A percentile compares a stretch with the other conserved stretches of the same genome.
Evolutionary conservation across 1,140 invertebrate species (phyloP).

Genomic region (Listronotus oregonensis): DNA sequence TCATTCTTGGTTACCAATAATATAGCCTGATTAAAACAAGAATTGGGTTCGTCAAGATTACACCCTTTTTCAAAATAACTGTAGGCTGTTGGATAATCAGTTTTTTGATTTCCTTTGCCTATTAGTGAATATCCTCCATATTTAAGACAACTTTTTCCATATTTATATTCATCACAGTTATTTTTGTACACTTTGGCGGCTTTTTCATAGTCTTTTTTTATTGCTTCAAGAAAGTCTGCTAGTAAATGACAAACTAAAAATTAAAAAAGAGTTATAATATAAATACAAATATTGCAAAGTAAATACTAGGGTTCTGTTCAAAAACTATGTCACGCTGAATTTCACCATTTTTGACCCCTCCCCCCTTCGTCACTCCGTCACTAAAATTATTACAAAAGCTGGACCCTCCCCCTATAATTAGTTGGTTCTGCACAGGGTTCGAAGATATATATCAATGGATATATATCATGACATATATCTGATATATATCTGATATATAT

Average conservation of each 20-base stretch:
- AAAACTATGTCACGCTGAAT: too few species aligned
- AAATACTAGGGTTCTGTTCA: too few species aligned
- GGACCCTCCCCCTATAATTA: too few species aligned
- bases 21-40: constrained; percentile 78
- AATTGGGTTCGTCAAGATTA: constrained; percentile 66
- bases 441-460: too few species aligned
- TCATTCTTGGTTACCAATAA: constrained; percentile 64
- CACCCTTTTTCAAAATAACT: constrained; percentile 83
- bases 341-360: too few species aligned
- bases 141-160: constrained; percentile 83
- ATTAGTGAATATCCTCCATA: constrained; percentile 73
- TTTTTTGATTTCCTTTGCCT: constrained; percentile 65
- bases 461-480: too few species aligned
- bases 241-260: constrained; percentile 84
- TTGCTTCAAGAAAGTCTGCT: constrained; percentile 83
- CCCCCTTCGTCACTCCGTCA: too few species aligned
- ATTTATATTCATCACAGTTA: constrained; percentile 85
- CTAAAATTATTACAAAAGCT: too few species aligned
- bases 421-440: too few species aligned
- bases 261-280: constrained; percentile 3
- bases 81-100: constrained; percentile 57
- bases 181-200: constrained; percentile 78
- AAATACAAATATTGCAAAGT: too few species aligned
- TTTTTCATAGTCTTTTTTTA: constrained; percentile 78
- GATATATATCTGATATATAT: too few species aligned